Evolutionary conservation across 2,888 invertebrate genomes (phyloP).

Genomic region (Morpho deidamia): DNA sequence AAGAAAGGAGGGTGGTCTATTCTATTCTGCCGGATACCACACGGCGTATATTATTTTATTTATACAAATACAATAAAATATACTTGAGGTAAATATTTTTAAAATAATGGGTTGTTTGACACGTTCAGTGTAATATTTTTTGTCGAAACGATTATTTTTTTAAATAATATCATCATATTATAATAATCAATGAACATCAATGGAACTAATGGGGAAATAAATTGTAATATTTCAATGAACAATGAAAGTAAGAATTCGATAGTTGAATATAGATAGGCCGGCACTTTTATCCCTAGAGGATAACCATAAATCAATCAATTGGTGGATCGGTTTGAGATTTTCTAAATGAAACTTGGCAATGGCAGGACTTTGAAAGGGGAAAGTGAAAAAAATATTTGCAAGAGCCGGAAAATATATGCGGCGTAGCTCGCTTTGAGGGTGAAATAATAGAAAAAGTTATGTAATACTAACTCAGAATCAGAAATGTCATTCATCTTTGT

Average conservation of each 20-base stretch:
- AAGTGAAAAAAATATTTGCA: conserved; percentile 10
- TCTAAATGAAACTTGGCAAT: conserved; percentile 6
- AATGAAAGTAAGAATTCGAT: conserved; percentile 11
- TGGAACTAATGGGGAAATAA: neutral
- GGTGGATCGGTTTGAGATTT: conserved; percentile 5
- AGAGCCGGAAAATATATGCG: neutral
- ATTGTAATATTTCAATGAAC: conserved; percentile 1
- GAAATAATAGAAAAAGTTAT: conserved; percentile 7
- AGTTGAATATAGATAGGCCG: neutral
- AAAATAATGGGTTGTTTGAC: too few relatives aligned
- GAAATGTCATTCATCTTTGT: neutral
- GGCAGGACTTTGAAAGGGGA: conserved; percentile 1
- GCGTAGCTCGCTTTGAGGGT: neutral
- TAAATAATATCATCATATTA: too few relatives aligned
- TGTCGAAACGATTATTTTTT: too few relatives aligned
- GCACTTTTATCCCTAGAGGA: conserved; percentile 5
- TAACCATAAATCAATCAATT: conserved; percentile 12
- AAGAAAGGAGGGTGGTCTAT: too few relatives aligned
- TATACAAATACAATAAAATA: too few relatives aligned
- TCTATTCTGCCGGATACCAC: too few relatives aligned
- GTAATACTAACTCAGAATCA: conserved; percentile 10
- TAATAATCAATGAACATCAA: too few relatives aligned
- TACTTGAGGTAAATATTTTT: too few relatives aligned
- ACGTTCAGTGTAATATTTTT: too few relatives aligned
- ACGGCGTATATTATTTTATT: too few relatives aligned